Evolutionary conservation across 2,888 invertebrate species (phyloP).

Genomic region (Pristionchus maxplancki): DNA sequence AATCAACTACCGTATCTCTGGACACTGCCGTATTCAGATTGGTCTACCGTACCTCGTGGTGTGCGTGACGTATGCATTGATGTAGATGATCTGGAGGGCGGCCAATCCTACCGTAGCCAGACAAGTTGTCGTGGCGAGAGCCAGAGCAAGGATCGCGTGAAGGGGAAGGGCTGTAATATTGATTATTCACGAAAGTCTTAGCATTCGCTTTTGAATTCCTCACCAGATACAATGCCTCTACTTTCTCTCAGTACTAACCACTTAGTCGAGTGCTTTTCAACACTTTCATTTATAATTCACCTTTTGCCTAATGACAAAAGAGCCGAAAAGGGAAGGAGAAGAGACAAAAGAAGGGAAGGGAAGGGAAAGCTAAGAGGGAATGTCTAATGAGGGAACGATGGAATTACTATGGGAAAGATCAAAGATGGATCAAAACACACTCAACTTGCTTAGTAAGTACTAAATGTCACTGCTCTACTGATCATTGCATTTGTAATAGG

Average conservation of each 20-base stretch:
- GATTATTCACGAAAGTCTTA: background rate
- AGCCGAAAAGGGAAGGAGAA: background rate
- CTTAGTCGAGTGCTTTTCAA: background rate
- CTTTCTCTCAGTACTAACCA: background rate
- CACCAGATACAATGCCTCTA: background rate
- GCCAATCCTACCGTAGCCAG: slow-evolving; percentile 67
- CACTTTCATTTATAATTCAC: background rate
- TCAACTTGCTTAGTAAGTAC: background rate
- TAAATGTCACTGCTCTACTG: background rate
- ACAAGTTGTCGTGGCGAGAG: slow-evolving; percentile 64
- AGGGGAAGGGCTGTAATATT: slow-evolving; percentile 60
- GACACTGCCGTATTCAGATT: background rate
- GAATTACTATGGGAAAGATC: background rate
- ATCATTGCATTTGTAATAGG: background rate
- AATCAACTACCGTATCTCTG: background rate
- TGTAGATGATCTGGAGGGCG: slow-evolving; percentile 71
- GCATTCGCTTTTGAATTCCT: background rate
- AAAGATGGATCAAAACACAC: background rate
- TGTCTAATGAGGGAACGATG: background rate
- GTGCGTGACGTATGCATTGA: slow-evolving; percentile 69
- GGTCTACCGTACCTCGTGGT: slow-evolving; percentile 11
- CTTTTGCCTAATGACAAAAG: background rate
- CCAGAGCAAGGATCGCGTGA: slow-evolving; percentile 64
- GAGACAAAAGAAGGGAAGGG: background rate
- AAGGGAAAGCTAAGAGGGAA: background rate